These are phyloP conservation scores for Hemistola chrysoprasaria DNA, from an alignment of 2,888 invertebrate genomes.

Conservation along the genomic window DNA sequence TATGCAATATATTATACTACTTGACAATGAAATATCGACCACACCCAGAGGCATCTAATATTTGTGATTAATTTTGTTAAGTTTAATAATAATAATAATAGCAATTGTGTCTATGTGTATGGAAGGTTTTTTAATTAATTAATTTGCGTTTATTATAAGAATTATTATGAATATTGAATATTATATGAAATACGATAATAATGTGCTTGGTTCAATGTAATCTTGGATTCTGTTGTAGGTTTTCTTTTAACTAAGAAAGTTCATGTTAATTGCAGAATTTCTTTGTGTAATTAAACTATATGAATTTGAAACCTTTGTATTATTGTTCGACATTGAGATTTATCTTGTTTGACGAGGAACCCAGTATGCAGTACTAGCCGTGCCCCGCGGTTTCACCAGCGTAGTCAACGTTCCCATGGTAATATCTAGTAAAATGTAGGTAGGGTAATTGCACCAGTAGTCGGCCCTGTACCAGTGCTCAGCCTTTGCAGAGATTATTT, in stretches of 20 bases:
- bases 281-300: constrained; percentile 30
- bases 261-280: constrained; percentile 33
- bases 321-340: no score
- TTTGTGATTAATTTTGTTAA: constrained; percentile 46
- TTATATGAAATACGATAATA: constrained; percentile 27
- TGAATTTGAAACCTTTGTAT: background rate
- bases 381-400: no score
- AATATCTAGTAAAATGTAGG: no score
- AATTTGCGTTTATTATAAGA: background rate
- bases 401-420: no score
- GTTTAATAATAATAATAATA: constrained; percentile 49
- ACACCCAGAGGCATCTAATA: constrained; percentile 46
- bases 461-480: no score
- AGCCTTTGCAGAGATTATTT: no score
- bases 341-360: no score
- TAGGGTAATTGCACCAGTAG: no score
- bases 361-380: no score
- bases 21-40: constrained; percentile 11
- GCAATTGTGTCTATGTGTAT: constrained; percentile 18
- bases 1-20: constrained; percentile 43
- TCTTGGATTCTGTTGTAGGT: constrained; percentile 54
- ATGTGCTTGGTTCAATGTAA: constrained; percentile 57
- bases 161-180: background rate
- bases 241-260: constrained; percentile 40
- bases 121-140: constrained; percentile 3